phyloP scores from a whole-genome alignment of 2,113 vertebrate species.

The Tenebrosternarchus preto region DNA sequence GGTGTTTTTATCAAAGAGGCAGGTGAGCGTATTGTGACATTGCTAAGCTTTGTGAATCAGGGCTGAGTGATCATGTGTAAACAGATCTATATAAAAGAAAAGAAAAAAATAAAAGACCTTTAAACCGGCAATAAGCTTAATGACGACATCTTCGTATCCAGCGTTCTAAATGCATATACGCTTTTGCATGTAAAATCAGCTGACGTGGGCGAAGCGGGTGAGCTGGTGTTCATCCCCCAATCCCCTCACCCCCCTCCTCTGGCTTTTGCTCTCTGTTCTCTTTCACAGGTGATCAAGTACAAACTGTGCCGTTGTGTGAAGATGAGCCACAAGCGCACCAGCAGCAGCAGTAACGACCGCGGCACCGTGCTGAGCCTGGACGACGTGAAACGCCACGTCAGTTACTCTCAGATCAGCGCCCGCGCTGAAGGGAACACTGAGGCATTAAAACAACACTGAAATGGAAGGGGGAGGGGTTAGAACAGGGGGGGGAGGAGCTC shows the following conservation, averaged over 20 bases:
- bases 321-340: slow-evolving; percentile 91
- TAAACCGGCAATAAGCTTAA: too few species aligned
- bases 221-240: too few species aligned
- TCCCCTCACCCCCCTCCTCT: too few species aligned
- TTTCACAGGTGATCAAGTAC: slow-evolving; percentile 89
- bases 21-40: neutral
- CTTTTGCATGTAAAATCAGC: too few species aligned
- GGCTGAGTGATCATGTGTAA: too few species aligned
- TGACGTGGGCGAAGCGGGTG: too few species aligned
- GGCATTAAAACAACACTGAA: neutral
- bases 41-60: too few species aligned
- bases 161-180: too few species aligned
- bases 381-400: slow-evolving; percentile 95
- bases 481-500: neutral
- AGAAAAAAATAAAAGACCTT: too few species aligned
- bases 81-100: too few species aligned
- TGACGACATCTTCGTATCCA: too few species aligned
- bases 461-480: neutral
- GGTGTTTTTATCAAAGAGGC: neutral
- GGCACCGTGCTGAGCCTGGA: slow-evolving; percentile 95
- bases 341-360: slow-evolving; percentile 92
- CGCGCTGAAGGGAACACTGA: neutral
- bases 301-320: slow-evolving; percentile 87
- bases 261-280: slow-evolving; percentile 1
- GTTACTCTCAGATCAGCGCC: slow-evolving; percentile 59